Evolutionary conservation across 2,797 vertebrate species (phyloP), one percentile per base, ranked within the genome.

Genomic region (Cryptoblepharus egeriae): DNA sequence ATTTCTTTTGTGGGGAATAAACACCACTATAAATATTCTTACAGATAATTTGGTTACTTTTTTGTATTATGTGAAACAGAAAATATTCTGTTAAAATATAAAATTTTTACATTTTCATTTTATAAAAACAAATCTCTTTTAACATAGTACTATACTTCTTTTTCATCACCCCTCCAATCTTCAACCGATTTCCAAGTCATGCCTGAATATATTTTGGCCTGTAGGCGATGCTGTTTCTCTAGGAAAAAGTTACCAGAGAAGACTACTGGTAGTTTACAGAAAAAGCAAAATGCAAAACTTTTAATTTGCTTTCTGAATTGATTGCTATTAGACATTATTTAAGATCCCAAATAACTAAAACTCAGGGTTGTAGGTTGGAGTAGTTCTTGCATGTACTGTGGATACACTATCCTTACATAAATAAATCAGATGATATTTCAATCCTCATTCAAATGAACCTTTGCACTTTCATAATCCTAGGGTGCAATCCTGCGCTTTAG

Each of bases 141-240:
- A 42, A 42, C 39, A 42, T 42, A 42, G 4, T 4, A 42, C 39
- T n/a, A 42, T 42, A 42, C 9, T 42, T 42, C 39, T 42, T 42
- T 42, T 42, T 42, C 39, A 42, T 9, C 9, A 9, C 39, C 39
- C 39, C 39, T 4, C 39, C 39, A 42, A 9, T 42, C 39, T 42
- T 42, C 3, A 64, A 61, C 7, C 73, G 58, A 49, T 63, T 64
- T 57, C 52, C 65, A 70, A 30, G 22, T 45, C 32, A 28, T 81
- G 49, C 49, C n/a, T 24, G 26, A 58, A 22, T 9, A 52, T 11
- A n/a, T 79, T 83, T 35, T 85, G 70, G 81, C 82, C 94, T 83
- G 90, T 87, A 94, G 93, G 92, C 92, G 95, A 91, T 89, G 90
- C 92, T 94, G 70, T 95, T 94, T 94, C 93, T 82, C 90, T 80